Evolutionary conservation across 2,113 vertebrate genomes (phyloP), one percentile per base, ranked within the genome.

Genomic region (Campylorhamphus procurvoides): DNA sequence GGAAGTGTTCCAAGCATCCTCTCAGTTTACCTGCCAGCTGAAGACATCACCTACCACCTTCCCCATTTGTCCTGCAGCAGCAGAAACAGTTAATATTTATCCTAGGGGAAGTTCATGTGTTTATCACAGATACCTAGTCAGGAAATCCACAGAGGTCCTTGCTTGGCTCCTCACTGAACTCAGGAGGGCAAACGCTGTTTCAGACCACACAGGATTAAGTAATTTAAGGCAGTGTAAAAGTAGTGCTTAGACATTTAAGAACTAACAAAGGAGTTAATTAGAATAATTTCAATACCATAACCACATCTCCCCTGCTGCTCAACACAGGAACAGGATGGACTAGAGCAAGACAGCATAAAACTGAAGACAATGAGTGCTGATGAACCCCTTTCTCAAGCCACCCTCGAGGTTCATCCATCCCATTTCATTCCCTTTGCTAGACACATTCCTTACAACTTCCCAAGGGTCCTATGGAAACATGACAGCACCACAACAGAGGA

Each of bases 31-130:
- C n/a, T 49, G 47, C 19, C 23, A 50, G 17, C 24, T 16, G 49
- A 52, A 85, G 46, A 31, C 0, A 0, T 37, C 15, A 14, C 27
- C 40, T 53, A 0, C n/a, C 15, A 14, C 27, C 40, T 53, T 37
- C 67, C 8, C 56, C 3, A 2, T 49, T 33, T 16, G 8, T 84
- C 63, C 47, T 67, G 29, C 15, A 67, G n/a, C 8, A 55, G 62
- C 78, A 87, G 11, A 18, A 63, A 58, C 15, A 37, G 16, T 49
- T 53, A 52, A 16, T 2, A 0, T 40, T 79, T 52, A 19, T 18
- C 40, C 23, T 0, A 24, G 7, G 33, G 6, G 4, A 75, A 66
- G 12, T 8, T 13, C 28, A 19, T 10, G 40, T 5, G 7, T 40
- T 71, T 40, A 49, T 63, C 42, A 55, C 17, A 27, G n/a, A 39